Conservation (phyloP, 2,797 vertebrate species). For the Eulemur mongoz region DNA sequence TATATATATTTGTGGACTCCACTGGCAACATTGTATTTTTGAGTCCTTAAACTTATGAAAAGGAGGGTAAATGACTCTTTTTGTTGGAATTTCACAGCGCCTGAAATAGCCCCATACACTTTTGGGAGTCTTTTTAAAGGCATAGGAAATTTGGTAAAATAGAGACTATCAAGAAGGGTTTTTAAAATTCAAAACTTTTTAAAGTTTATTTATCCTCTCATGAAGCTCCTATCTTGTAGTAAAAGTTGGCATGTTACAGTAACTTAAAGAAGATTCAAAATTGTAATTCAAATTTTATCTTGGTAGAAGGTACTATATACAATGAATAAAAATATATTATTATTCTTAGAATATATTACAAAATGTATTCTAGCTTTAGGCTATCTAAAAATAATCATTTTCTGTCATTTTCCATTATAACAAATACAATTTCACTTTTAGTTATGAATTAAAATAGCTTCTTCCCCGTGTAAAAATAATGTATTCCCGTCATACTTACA, state of each 20-base stretch:
- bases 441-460: constrained; percentile 4
- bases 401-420: background rate
- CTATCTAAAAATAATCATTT: background rate
- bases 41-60: background rate
- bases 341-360: background rate
- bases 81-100: background rate
- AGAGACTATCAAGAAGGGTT: background rate
- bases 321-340: background rate
- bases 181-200: constrained; percentile 15
- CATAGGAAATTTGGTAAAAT: background rate
- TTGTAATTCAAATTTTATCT: background rate
- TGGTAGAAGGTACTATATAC: background rate
- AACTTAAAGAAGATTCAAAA: background rate
- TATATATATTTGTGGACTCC: background rate
- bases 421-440: background rate
- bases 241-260: background rate
- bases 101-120: background rate
- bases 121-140: background rate
- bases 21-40: background rate
- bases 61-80: background rate
- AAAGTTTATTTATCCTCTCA: background rate
- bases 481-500: background rate
- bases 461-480: background rate
- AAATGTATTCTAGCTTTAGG: background rate
- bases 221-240: background rate